A percentile compares a stretch with the other conserved stretches of the same genome.
Conservation (phyloP, 2,113 vertebrate genomes). For the Forbesichthys agassizii region DNA sequence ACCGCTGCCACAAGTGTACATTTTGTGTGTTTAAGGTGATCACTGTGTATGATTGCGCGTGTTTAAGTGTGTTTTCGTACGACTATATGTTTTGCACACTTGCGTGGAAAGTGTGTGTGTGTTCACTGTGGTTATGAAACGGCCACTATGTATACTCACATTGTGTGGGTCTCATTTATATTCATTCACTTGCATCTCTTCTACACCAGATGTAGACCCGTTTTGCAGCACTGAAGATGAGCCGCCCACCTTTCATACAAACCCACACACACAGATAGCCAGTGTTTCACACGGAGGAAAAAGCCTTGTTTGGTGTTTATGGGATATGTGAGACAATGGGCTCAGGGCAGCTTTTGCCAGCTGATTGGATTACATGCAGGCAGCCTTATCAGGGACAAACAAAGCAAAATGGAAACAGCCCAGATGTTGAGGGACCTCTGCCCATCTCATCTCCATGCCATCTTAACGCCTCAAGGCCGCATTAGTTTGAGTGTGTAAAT, state of each 20-base stretch:
- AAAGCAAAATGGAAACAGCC: constrained; percentile 15
- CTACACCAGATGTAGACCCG: too few species aligned
- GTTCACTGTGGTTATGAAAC: constrained; percentile 5
- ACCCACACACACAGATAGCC: constrained; percentile 5
- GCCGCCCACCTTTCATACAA: neutral
- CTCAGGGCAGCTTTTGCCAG: constrained; percentile 30
- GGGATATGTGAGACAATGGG: constrained; percentile 35
- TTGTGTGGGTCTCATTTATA: neutral
- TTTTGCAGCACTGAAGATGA: neutral
- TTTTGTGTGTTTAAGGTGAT: neutral
- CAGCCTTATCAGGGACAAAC: constrained; percentile 18
- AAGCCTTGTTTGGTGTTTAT: constrained; percentile 1
- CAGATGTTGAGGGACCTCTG: constrained; percentile 6
- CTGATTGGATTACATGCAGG: neutral
- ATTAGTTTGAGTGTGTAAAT: constrained; percentile 1
- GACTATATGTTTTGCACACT: neutral
- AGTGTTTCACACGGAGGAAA: constrained; percentile 9
- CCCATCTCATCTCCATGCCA: neutral
- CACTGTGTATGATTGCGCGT: neutral
- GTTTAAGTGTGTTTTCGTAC: constrained; percentile 3
- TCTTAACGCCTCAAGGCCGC: constrained; percentile 14
- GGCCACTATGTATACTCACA: neutral
- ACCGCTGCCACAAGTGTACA: too few species aligned
- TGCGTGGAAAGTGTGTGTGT: neutral
- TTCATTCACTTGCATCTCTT: too few species aligned